Base-by-base conservation (phyloP, 2,888 invertebrate genomes). In the Troilus luridus region DNA sequence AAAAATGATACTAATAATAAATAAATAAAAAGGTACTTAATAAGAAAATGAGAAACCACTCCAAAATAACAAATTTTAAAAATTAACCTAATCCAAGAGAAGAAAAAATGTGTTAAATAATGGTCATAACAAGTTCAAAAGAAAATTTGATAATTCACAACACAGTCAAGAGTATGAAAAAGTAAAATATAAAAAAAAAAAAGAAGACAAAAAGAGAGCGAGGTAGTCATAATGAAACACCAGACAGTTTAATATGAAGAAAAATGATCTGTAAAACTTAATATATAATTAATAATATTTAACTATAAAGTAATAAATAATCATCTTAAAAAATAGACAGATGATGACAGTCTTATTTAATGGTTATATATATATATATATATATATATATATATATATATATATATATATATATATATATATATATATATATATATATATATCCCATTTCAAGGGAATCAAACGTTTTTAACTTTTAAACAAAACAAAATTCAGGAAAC, bases 291-390 rank as follows among this genome's bases (percentile, higher is more conserved):
- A 81, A 81, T 81, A 77, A 77, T 67, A 81, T 17, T 85, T n/a
- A 85, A n/a, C 85, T 56, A 85, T 85, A 56, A 85, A 54, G 56
- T 85, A 85, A 85, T 85, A 58, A 85, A 85, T 85, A 85, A n/a
- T 56, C 54, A 85, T 56, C 85, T 85, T 85, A 56, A 85, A 85
- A 85, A 56, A 85, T n/a, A 85, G 54, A 85, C 12, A 85, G 85
- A n/a, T 11, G 14, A n/a, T 58, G n/a, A 85, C 85, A 85, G 85
- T 85, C 85, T 85, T 85, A 56, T 54, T 10, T 56, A n/a, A 85
- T n/a, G 85, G 54, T 81, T 85, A 56, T n/a, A 54, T 56, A 85
- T 85, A 41, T 41, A 41, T 41, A 41, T 41, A 41, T 41, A 41
- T 41, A 41, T 41, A 41, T 41, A 41, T 41, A 41, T 41, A 41